These are phyloP conservation scores for Periophthalmus magnuspinnatus DNA, from an alignment of 2,797 vertebrate species.

Conservation along the genomic window DNA sequence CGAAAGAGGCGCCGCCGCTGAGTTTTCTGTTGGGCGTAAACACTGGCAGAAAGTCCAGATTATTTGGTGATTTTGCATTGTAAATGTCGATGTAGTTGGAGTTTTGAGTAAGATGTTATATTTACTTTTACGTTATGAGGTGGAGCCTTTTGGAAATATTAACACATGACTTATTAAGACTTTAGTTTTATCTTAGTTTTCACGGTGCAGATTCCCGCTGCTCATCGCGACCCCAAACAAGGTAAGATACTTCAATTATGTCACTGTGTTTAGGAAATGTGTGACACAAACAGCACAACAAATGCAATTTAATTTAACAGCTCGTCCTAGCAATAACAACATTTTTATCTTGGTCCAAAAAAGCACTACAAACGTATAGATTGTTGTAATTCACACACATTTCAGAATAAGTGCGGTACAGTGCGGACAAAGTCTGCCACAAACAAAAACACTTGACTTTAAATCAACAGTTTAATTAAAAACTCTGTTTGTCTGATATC, in stretches of 20 bases:
- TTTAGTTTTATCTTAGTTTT: neutral
- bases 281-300: neutral
- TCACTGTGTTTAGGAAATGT: rapidly evolving
- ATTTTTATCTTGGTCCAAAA: too few relatives aligned
- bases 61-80: neutral
- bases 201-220: neutral
- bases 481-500: neutral
- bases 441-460: too few relatives aligned
- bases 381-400: constrained; percentile 8
- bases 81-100: neutral
- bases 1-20: constrained; percentile 5
- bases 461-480: too few relatives aligned
- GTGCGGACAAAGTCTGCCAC: too few relatives aligned
- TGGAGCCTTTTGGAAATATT: neutral
- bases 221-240: neutral
- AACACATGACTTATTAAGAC: neutral
- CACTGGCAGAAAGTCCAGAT: neutral
- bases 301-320: neutral
- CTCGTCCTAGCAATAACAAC: neutral
- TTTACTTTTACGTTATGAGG: neutral
- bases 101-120: neutral
- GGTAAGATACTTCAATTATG: constrained; percentile 16
- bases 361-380: too few relatives aligned
- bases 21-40: neutral
- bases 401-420: constrained; percentile 31